These are phyloP conservation scores for Mobula hypostoma DNA, from an alignment of 2,113 vertebrate species.

Conservation along the genomic window DNA sequence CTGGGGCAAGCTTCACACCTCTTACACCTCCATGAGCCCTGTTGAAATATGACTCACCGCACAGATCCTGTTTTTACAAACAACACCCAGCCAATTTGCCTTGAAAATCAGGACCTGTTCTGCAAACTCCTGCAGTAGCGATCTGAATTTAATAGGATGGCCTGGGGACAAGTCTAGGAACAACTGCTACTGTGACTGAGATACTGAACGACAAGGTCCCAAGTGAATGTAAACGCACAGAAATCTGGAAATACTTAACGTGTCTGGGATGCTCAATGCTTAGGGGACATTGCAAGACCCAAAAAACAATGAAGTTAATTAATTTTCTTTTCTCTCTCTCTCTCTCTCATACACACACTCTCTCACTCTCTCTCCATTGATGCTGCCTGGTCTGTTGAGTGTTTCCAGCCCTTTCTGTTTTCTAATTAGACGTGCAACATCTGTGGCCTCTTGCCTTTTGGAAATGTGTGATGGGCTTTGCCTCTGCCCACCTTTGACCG, in stretches of 20 bases:
- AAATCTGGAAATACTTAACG: too few species aligned
- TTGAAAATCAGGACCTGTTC: background rate
- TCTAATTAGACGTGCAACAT: too few species aligned
- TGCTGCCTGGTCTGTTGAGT: too few species aligned
- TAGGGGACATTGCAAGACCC: too few species aligned
- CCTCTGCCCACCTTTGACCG: background rate
- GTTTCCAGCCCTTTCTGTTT: too few species aligned
- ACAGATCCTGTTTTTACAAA: background rate
- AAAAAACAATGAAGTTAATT: too few species aligned
- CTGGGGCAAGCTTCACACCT: background rate
- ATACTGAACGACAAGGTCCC: background rate
- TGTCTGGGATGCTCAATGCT: too few species aligned
- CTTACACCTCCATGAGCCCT: background rate
- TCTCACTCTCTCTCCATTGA: too few species aligned
- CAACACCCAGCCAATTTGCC: background rate
- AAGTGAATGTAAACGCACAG: background rate
- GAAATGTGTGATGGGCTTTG: background rate
- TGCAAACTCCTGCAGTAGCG: background rate
- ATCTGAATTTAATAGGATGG: background rate
- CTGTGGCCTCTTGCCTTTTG: too few species aligned
- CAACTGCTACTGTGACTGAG: background rate
- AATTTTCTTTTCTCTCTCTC: too few species aligned
- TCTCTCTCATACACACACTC: too few species aligned
- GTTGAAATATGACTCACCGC: background rate
- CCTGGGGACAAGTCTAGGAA: background rate